Evolutionary conservation across 1,140 invertebrate genomes (phyloP), one percentile per base, ranked within the genome.

Genomic region (Pogonomyrmex barbatus): DNA sequence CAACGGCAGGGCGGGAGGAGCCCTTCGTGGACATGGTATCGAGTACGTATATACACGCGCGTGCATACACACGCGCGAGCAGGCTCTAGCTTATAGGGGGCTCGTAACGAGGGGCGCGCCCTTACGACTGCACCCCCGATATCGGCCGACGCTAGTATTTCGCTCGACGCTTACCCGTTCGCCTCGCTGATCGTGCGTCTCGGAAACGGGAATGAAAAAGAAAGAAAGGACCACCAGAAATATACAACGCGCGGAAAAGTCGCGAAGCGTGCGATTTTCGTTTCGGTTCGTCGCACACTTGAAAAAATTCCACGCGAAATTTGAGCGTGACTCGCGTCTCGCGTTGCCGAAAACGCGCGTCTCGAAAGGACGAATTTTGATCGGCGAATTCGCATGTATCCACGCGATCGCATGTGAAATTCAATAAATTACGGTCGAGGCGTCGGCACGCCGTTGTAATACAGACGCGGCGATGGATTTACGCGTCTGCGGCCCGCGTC

Each of bases 141-240:
- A 39, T 84, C 67, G 78, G 36, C 62, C 56, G 65, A 47, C 85
- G 85, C 90, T 93, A 93, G 92, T 94, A 79, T 90, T 89, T 92
- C 92, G 91, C 90, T 67, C 78, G 91, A 90, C 90, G 91, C 89
- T 92, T 91, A 90, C 89, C 90, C 92, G 89, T 91, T 92, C 89
- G 87, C 88, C 86, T 87, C 82, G 86, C 77, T 50, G 78, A 62
- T 14, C 30, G 77, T n/a, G 56, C 12, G 12, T 77, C 82, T 71
- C 54, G 67, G 52, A 36, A 56, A 75, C 67, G 3, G 42, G 39
- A 56, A 42, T 30, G n/a, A 60, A 71, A 47, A 71, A 47, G 70
- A 76, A 76, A 73, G 47, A 81, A 30, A 39, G 33, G 9, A 24
- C 24, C 24, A 24, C 24, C 24, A 14, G 8, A 14, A n/a, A 42